Conservation (phyloP, 2,113 vertebrate species). For the Dromas ardeola region DNA sequence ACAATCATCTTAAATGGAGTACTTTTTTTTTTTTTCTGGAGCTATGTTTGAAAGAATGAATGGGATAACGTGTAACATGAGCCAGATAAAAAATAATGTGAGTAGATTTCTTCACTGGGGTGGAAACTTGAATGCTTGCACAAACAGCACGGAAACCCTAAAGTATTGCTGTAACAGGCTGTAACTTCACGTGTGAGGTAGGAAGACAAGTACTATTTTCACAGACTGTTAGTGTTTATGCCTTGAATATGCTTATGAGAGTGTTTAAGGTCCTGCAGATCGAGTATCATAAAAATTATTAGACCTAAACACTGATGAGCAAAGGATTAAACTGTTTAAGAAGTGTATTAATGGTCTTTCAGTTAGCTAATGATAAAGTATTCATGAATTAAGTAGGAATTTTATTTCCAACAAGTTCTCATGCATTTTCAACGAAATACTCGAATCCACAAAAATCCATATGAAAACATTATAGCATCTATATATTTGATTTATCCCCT, state of each 20-base stretch:
- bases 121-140: not conserved
- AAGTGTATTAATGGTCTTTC: not conserved
- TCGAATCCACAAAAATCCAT: not conserved
- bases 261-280: not conserved
- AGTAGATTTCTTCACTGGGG: not conserved
- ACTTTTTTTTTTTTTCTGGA: not conserved
- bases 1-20: not conserved
- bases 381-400: not conserved
- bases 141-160: not conserved
- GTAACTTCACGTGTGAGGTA: not conserved
- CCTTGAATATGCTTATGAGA: not conserved
- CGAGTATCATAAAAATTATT: not conserved
- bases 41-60: not conserved
- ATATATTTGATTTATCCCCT: not conserved
- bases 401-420: not conserved
- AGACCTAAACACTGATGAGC: not conserved
- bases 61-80: not conserved
- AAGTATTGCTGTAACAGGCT: not conserved
- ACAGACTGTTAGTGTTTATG: not conserved
- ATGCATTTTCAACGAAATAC: not conserved
- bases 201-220: not conserved
- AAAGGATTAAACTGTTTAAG: not conserved
- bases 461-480: not conserved
- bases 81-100: not conserved
- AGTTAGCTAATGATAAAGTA: not conserved